Percentiles rank a stretch among this genome's conserved stretches.
Conservation (phyloP, 2,113 vertebrate genomes). For the Dermatemys mawii region DNA sequence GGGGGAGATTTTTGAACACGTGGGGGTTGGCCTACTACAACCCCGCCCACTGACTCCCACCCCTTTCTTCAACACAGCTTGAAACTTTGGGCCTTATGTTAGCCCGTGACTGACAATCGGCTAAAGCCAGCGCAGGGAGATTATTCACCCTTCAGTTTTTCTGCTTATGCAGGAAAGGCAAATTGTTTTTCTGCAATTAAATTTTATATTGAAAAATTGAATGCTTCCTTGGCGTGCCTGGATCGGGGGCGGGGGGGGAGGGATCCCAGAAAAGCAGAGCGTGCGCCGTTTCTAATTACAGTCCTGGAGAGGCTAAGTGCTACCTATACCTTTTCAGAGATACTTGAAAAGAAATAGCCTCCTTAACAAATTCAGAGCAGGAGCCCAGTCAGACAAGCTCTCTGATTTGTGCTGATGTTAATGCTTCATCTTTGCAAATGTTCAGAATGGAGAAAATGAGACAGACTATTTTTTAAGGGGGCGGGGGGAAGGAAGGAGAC, state of each 20-base stretch:
- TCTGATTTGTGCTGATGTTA: conserved; percentile 43
- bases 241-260: too few relatives aligned
- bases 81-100: not conserved
- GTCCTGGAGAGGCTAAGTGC: conserved; percentile 10
- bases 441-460: conserved; percentile 24
- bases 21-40: not conserved
- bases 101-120: not conserved
- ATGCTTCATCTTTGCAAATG: conserved; percentile 26
- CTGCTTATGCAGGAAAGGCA: not conserved
- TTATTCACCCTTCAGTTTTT: accelerated
- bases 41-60: not conserved
- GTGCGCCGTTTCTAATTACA: conserved; percentile 43
- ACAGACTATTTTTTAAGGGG: not conserved
- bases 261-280: not conserved
- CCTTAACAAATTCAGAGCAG: conserved; percentile 32
- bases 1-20: not conserved
- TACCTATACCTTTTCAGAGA: conserved; percentile 17
- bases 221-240: conserved; percentile 21
- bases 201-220: conserved; percentile 53
- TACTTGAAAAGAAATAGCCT: conserved; percentile 16
- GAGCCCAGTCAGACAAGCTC: not conserved
- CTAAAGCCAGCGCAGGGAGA: not conserved
- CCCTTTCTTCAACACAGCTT: not conserved
- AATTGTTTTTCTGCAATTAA: conserved; percentile 10
- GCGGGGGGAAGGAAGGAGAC: not conserved